These are phyloP conservation scores for Anolis apletophallus DNA, from an alignment of 2,797 vertebrate genomes.

Conservation along the genomic window DNA sequence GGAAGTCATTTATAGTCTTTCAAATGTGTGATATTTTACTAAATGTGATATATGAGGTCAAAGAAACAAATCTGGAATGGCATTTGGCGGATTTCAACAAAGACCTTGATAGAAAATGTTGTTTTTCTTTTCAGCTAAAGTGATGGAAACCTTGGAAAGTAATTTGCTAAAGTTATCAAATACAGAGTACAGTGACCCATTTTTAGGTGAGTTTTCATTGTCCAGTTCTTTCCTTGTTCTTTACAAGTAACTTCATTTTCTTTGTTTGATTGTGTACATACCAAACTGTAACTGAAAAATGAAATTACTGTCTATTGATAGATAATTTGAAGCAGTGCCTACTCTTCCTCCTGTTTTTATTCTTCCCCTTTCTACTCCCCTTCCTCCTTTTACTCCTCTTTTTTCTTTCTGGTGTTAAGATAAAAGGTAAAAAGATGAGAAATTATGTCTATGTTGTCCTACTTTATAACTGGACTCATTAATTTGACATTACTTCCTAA, in stretches of 20 bases:
- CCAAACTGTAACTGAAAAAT: neutral
- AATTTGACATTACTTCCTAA: neutral
- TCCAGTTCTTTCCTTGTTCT: neutral
- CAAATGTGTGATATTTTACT: neutral
- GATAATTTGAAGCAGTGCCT: neutral
- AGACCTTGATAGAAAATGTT: slow-evolving; percentile 26
- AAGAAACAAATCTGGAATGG: neutral
- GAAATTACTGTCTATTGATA: neutral
- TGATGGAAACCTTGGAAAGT: slow-evolving; percentile 74
- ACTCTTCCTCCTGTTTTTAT: too few species aligned
- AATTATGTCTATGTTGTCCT: neutral
- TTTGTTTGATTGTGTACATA: neutral
- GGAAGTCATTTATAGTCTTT: neutral
- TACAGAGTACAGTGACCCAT: slow-evolving; percentile 76
- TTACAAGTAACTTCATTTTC: slow-evolving; percentile 12
- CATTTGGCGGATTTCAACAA: slow-evolving; percentile 17
- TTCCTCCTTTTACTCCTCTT: too few species aligned
- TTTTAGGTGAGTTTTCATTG: slow-evolving; percentile 75
- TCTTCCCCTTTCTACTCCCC: too few species aligned
- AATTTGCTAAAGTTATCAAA: slow-evolving; percentile 77
- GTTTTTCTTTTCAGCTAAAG: slow-evolving; percentile 70
- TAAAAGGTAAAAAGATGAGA: too few species aligned
- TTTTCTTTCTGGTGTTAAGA: too few species aligned
- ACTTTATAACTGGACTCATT: neutral
- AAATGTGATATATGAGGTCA: neutral